Base-by-base conservation (phyloP, 2,888 invertebrate genomes). In the Tanypteryx hageni region DNA sequence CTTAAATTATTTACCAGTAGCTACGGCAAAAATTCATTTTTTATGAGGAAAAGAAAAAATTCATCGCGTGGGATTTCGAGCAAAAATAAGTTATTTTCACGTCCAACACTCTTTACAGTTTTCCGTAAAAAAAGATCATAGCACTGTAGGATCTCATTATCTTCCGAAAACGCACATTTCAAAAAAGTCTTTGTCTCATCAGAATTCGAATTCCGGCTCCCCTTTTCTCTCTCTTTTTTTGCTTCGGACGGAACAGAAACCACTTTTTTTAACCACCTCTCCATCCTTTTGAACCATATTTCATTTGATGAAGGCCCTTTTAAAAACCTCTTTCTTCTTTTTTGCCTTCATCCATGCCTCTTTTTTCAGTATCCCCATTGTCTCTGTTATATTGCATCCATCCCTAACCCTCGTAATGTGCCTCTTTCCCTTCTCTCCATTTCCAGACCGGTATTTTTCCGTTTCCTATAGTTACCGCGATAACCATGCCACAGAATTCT, bases 111-210 rank as follows among this genome's bases (percentile, higher is more conserved):
- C 27, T 76, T 22, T 27, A 27, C 76, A 76, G n/a, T 76, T 27
- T 27, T 76, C 76, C 11, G 13, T 11, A 27, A 27, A 76, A 76
- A 76, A 22, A 27, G 76, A 27, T 27, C 22, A 22, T 27, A 8
- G 27, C 76, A 27, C 13, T 76, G 76, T 76, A 22, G 76, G 76
- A 76, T 76, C 76, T 76, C 76, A 76, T 76, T 76, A 27, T 76
- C 76, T 76, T 27, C 22, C 22, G 13, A 76, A 76, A 27, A 27
- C 76, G 76, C 22, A 76, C 76, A 76, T 76, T 27, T 76, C 76
- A 76, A 27, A 76, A 76, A 76, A 27, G 22, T 76, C 76, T 76
- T 76, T 76, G 76, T 76, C 76, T 76, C 76, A 76, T 76, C 76
- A 76, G 22, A 22, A 27, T 76, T 27, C 14, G 76, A 76, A 27